These are phyloP conservation scores for Paracanthobrama guichenoti DNA, from an alignment of 2,113 vertebrate species.

Conservation along the genomic window DNA sequence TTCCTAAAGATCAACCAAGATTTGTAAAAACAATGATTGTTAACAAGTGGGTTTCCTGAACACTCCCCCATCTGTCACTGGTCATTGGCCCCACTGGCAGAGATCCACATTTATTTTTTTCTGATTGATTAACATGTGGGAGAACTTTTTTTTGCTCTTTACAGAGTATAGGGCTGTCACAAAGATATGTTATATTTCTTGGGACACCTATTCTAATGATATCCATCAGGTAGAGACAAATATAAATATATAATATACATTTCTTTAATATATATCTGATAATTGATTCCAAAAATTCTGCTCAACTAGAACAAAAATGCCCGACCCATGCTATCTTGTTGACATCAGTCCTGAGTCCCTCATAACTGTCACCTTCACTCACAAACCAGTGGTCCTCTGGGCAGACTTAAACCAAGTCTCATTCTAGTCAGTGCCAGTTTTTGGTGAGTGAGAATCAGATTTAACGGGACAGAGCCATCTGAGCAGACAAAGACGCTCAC, in stretches of 20 bases:
- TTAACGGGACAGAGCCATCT: conserved; percentile 31
- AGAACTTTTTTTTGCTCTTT: background rate
- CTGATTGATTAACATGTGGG: background rate
- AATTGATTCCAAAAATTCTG: background rate
- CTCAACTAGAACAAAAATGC: background rate
- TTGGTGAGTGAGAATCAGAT: conserved; percentile 24
- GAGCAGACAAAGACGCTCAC: conserved; percentile 50
- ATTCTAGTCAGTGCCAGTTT: conserved; percentile 10
- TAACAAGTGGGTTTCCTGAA: no score
- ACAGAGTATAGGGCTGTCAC: background rate
- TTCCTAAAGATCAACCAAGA: background rate
- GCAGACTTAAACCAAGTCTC: conserved; percentile 12
- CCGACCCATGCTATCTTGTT: conserved; percentile 1
- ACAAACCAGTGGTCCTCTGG: background rate
- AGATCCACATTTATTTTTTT: background rate
- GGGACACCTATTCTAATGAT: background rate
- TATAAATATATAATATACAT: background rate
- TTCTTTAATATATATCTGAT: background rate
- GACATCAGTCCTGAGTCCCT: background rate
- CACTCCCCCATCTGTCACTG: background rate
- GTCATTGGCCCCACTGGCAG: background rate
- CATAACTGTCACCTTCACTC: conserved; percentile 1
- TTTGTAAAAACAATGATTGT: no score
- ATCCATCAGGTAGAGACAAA: background rate
- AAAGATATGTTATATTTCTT: background rate